A percentile compares a stretch with the other conserved stretches of the same genome.
Evolutionary conservation across 2,797 vertebrate species (phyloP).

Genomic region (Lacerta bilineata): DNA sequence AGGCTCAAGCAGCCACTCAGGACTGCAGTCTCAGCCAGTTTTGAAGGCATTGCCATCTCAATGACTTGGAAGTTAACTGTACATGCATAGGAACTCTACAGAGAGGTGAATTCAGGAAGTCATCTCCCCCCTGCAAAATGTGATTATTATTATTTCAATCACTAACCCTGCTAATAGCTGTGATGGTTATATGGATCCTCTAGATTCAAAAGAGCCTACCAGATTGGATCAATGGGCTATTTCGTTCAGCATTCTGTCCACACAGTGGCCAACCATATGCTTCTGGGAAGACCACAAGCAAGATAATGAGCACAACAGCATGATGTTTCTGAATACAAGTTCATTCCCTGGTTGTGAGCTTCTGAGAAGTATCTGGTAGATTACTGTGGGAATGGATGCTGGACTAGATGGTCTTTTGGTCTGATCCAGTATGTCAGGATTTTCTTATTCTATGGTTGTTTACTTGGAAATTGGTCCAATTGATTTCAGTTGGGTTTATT

Average conservation of each 20-base stretch:
- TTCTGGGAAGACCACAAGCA: no score
- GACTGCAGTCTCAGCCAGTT: not conserved
- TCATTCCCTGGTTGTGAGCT: not conserved
- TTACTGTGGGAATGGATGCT: not conserved
- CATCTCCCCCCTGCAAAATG: not conserved
- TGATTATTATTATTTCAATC: not conserved
- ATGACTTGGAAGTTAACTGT: not conserved
- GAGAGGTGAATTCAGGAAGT: not conserved
- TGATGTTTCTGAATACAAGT: not conserved
- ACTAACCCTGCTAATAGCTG: not conserved
- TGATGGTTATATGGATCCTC: not conserved
- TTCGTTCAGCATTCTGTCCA: no score
- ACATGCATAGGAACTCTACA: not conserved
- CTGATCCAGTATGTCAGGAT: not conserved
- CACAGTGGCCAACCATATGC: no score
- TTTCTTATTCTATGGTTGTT: not conserved
- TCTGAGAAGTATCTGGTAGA: not conserved
- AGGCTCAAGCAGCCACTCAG: conserved; percentile 21
- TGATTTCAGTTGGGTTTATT: not conserved
- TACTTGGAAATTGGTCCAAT: not conserved
- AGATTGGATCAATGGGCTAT: no score
- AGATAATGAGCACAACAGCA: no score
- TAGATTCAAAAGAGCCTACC: not conserved
- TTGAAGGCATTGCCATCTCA: not conserved
- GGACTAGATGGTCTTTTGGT: not conserved